Evolutionary conservation across 2,113 vertebrate species (phyloP).

Genomic region (Hydropotes inermis): DNA sequence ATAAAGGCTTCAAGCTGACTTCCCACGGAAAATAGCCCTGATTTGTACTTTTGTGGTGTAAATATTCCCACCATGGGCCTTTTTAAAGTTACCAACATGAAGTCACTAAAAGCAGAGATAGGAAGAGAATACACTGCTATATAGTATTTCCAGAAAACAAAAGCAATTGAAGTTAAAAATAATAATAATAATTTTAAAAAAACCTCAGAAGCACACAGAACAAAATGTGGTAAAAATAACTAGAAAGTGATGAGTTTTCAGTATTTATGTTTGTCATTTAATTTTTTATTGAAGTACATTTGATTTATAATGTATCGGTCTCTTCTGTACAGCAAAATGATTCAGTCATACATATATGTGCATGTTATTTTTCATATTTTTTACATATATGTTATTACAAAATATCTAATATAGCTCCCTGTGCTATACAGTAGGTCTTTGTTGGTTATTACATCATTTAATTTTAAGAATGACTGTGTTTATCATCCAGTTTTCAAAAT

Average conservation of each 20-base stretch:
- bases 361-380: background rate
- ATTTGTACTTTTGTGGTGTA: background rate
- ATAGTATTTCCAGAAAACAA: background rate
- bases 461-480: background rate
- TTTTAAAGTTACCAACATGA: background rate
- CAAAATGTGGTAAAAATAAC: background rate
- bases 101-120: background rate
- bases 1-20: background rate
- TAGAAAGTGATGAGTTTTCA: background rate
- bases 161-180: background rate
- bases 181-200: background rate
- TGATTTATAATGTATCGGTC: background rate
- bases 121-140: background rate
- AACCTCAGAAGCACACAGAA: background rate
- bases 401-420: background rate
- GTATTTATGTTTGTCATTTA: background rate
- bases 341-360: background rate
- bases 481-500: background rate
- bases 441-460: background rate
- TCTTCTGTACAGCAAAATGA: background rate
- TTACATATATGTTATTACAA: background rate
- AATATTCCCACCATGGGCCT: background rate
- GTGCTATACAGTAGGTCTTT: background rate
- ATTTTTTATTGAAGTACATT: background rate
- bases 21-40: background rate